phyloP scores from a whole-genome alignment of 2,888 invertebrate species.

The Agrochola circellaris region DNA sequence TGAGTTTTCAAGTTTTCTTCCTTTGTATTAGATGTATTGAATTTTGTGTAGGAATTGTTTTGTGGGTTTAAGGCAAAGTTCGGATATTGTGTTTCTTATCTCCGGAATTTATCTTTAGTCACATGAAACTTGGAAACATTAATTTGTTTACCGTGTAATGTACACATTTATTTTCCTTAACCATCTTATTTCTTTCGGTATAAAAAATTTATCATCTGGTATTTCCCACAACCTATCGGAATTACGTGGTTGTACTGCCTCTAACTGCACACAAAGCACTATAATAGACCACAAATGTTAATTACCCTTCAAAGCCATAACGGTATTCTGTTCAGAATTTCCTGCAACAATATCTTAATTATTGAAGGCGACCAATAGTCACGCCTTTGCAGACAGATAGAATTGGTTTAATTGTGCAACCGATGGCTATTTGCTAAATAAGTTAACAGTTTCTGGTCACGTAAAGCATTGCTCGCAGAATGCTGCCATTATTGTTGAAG shows the following conservation, averaged over 20 bases:
- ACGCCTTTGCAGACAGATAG: slow-evolving; percentile 63
- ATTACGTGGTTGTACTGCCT: no score
- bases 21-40: slow-evolving; percentile 39
- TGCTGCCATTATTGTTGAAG: slow-evolving; percentile 38
- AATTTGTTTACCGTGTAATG: background rate
- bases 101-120: slow-evolving; percentile 1
- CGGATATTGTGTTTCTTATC: slow-evolving; percentile 28
- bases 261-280: background rate
- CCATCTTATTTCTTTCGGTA: background rate
- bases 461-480: slow-evolving; percentile 59
- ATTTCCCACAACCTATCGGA: background rate
- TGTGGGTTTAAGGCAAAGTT: slow-evolving; percentile 39
- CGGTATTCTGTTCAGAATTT: slow-evolving; percentile 14
- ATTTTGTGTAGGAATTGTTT: slow-evolving; percentile 39
- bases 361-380: slow-evolving; percentile 58
- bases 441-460: slow-evolving; percentile 66
- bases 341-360: slow-evolving; percentile 57
- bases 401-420: slow-evolving; percentile 68
- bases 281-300: background rate
- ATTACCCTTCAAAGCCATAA: slow-evolving; percentile 37
- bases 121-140: background rate
- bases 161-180: background rate
- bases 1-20: slow-evolving; percentile 56
- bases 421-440: slow-evolving; percentile 61
- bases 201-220: background rate